phyloP scores from a whole-genome alignment of 2,113 vertebrate species.

The Guaruba guarouba region DNA sequence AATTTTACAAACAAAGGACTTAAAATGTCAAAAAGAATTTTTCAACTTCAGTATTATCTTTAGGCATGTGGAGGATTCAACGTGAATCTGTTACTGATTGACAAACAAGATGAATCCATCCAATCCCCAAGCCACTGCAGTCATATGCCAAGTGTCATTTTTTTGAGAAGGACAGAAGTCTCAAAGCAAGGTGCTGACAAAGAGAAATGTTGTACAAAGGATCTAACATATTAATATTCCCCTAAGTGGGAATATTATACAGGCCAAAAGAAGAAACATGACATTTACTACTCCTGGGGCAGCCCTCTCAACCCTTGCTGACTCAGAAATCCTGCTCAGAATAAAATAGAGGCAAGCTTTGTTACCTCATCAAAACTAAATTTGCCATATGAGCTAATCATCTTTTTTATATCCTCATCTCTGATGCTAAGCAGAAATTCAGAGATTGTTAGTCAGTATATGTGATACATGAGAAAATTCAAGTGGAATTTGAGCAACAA shows the following conservation, averaged over 20 bases:
- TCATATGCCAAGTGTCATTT: conserved; percentile 33
- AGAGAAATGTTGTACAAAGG: conserved; percentile 49
- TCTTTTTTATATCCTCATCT: neutral
- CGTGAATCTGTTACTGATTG: neutral
- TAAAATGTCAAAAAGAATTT: neutral
- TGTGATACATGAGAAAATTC: neutral
- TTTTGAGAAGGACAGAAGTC: conserved; percentile 30
- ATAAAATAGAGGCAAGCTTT: neutral
- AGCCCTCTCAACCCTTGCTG: neutral
- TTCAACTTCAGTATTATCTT: neutral
- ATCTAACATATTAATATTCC: conserved; percentile 45
- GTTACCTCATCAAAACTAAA: neutral
- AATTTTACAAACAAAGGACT: neutral
- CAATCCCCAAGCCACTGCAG: neutral
- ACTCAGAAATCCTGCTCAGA: neutral
- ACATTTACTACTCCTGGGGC: neutral
- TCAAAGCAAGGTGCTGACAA: conserved; percentile 59
- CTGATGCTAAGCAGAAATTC: neutral
- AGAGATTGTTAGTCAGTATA: neutral
- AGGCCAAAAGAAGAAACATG: conserved; percentile 8
- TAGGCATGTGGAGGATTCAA: neutral
- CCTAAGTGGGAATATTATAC: conserved; percentile 21
- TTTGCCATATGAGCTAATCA: neutral
- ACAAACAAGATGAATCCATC: conserved; percentile 42
- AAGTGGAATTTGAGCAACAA: neutral